Base-by-base conservation (phyloP, 2,888 invertebrate species). In the Drosophila lacicola region DNA sequence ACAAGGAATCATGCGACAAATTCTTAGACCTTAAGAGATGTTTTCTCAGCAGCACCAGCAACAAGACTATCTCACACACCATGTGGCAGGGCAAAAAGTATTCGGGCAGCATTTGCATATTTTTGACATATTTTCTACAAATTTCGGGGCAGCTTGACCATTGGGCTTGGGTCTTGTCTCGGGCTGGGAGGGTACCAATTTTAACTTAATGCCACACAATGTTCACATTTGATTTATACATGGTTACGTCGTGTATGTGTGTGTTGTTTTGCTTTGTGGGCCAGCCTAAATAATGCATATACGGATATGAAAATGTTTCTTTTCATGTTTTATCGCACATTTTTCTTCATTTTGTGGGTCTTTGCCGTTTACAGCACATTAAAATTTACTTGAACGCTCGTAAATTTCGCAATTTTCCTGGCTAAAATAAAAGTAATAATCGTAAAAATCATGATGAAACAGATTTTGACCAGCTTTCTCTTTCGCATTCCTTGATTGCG, bases 301-400 rank as follows among this genome's bases (percentile, higher is more conserved):
- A 34, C 39, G 39, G 54, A 61, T 54, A 71, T 74, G 50, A 68
- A 81, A 74, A 75, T 77, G 62, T 83, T 78, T 67, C 72, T 78
- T 83, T 83, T 83, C 75, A 83, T 74, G 81, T 81, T 81, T 81
- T 83, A 81, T 81, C 66, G 79, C 78, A 78, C 74, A 81, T 78
- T 81, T 83, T 70, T 83, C 70, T 81, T 81, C 70, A 69, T 80
- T 80, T 67, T 76, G 61, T 45, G 80, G 67, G 29, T 78, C 70
- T 68, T 69, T 78, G 66, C 61, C 70, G 81, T 80, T 80, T 82
- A 80, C 82, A 73, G 72, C 74, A 64, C 70, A 82, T 81, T 81
- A 80, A 84, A 81, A 82, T 82, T 82, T 82, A 73, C 82, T 81
- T 84, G 37, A 68, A 71, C 62, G 80, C 73, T 82, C 81, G 76